Evolutionary conservation across 2,888 invertebrate genomes (phyloP).

Genomic region (Tenthredo distinguenda): DNA sequence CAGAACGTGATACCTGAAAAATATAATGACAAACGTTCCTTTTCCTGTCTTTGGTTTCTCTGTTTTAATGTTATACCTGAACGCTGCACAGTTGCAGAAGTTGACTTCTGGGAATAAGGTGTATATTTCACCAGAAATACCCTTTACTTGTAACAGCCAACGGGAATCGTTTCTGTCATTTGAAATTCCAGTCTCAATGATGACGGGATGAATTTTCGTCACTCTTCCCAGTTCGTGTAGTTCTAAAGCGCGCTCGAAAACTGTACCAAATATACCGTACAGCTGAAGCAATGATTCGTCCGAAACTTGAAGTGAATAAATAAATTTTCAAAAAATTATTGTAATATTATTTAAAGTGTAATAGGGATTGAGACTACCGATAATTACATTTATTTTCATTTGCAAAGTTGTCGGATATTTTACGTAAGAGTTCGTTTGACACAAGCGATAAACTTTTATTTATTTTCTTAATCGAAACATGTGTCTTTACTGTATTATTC

Average conservation of each 20-base stretch:
- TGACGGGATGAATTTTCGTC: slow-evolving; percentile 79
- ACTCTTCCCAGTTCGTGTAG: slow-evolving; percentile 82
- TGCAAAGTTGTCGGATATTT: slow-evolving; percentile 64
- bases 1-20: slow-evolving; percentile 79
- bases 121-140: slow-evolving; percentile 81
- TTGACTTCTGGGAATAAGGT: slow-evolving; percentile 84
- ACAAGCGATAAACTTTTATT: slow-evolving; percentile 57
- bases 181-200: slow-evolving; percentile 52
- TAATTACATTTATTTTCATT: slow-evolving; percentile 68
- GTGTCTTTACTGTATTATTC: background rate
- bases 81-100: slow-evolving; percentile 85
- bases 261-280: slow-evolving; percentile 81
- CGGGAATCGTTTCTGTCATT: slow-evolving; percentile 65
- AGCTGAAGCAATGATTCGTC: slow-evolving; percentile 81
- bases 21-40: background rate
- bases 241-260: slow-evolving; percentile 82
- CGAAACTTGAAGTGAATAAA: slow-evolving; percentile 81
- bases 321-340: slow-evolving; percentile 77
- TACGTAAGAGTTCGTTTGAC: slow-evolving; percentile 62
- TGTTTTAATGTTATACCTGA: slow-evolving; percentile 71
- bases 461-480: background rate
- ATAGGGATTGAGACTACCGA: slow-evolving; percentile 2
- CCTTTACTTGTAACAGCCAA: slow-evolving; percentile 82
- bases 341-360: slow-evolving; percentile 52
- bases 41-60: background rate